Conservation (phyloP, 2,113 vertebrate genomes). For the Caloenas nicobarica region DNA sequence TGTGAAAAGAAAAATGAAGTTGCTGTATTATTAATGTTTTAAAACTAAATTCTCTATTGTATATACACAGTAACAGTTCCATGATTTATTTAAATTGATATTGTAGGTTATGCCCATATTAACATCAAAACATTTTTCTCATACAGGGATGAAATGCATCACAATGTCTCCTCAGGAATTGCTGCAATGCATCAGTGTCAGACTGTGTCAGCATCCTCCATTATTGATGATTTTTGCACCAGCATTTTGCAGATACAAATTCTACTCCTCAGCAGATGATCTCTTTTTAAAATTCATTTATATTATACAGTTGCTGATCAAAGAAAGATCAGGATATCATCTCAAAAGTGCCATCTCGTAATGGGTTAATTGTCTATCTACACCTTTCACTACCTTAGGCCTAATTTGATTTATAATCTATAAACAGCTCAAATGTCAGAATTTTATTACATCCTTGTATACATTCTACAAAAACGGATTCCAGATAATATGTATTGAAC, state of each 20-base stretch:
- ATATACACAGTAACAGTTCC: background rate
- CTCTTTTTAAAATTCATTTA: background rate
- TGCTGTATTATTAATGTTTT: background rate
- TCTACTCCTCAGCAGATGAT: background rate
- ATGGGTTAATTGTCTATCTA: background rate
- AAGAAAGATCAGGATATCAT: background rate
- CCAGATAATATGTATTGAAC: background rate
- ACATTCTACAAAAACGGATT: background rate
- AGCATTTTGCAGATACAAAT: background rate
- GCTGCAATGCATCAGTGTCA: background rate
- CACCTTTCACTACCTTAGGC: background rate
- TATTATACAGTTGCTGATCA: background rate
- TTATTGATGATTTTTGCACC: background rate
- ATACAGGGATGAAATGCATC: background rate
- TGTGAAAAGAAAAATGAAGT: background rate
- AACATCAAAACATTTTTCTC: background rate
- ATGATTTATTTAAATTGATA: background rate
- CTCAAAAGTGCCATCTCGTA: background rate
- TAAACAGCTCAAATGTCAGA: background rate
- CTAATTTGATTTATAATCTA: constrained; percentile 27
- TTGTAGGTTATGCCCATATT: background rate
- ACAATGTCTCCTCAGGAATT: background rate
- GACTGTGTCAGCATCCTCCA: background rate
- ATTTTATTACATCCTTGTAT: background rate
- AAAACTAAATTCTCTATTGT: background rate